Conservation (phyloP, 23 tunicate species). For the Trididemnum miniatum region DNA sequence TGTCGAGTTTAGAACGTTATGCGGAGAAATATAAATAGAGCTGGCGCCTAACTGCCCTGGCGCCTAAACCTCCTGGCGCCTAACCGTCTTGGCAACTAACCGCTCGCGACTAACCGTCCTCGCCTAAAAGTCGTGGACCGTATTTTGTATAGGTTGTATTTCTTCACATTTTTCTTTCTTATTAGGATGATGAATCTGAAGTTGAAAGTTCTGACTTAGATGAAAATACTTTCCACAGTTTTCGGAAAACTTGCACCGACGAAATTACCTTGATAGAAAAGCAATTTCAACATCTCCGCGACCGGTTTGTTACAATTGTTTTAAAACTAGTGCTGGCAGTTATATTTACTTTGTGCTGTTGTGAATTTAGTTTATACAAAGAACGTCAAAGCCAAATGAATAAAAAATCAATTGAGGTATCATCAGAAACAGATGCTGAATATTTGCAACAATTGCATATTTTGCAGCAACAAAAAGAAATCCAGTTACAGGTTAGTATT, state of each 20-base stretch:
- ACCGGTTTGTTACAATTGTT: conserved; percentile 47
- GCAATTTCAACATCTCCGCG: conserved; percentile 68
- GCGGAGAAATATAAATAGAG: too few species aligned
- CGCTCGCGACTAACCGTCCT: too few species aligned
- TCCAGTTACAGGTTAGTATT: conserved; percentile 54
- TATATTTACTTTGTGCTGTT: too few species aligned
- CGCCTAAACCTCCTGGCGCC: too few species aligned
- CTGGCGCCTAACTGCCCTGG: too few species aligned
- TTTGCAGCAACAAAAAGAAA: conserved; percentile 52
- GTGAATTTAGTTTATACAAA: conserved; percentile 46
- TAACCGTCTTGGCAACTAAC: too few species aligned
- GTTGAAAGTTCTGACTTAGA: conserved; percentile 92
- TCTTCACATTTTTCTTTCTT: too few species aligned
- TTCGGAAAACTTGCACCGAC: conserved; percentile 55
- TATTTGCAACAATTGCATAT: conserved; percentile 63
- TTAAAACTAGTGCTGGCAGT: too few species aligned
- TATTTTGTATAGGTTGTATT: too few species aligned
- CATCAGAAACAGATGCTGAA: conserved; percentile 67
- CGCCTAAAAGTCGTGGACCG: too few species aligned
- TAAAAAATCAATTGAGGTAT: conserved; percentile 48
- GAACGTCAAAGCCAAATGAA: conserved; percentile 74
- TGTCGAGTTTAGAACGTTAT: too few species aligned
- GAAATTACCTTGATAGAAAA: conserved; percentile 82
- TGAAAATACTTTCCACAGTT: conserved; percentile 67
- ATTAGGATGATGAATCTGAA: conserved; percentile 76